Percentiles rank a stretch among this genome's conserved stretches.
These are phyloP conservation scores for Rostratula benghalensis DNA, from an alignment of 2,113 vertebrate genomes.

Conservation along the genomic window DNA sequence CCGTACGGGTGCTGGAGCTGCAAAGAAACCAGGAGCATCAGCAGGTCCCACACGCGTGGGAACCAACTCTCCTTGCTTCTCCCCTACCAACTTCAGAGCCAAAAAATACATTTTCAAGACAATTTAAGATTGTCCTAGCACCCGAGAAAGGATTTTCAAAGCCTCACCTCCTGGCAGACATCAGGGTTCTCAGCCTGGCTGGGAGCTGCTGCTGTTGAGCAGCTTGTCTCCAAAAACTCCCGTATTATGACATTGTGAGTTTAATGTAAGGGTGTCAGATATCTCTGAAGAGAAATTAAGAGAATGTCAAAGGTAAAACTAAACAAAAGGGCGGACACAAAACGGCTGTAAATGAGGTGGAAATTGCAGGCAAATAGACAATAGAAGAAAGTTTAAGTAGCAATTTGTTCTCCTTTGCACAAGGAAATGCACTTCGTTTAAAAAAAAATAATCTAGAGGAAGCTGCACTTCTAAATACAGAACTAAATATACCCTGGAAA, in stretches of 20 bases:
- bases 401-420: constrained; percentile 59
- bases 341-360: constrained; percentile 60
- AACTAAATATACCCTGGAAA: constrained; percentile 32
- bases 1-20: neutral
- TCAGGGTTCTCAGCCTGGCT: neutral
- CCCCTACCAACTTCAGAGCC: accelerated
- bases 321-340: constrained; percentile 54
- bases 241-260: constrained; percentile 3
- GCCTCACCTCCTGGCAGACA: neutral
- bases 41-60: accelerated
- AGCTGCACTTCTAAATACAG: constrained; percentile 9
- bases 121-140: neutral
- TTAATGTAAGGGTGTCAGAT: constrained; percentile 65
- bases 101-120: neutral
- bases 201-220: neutral
- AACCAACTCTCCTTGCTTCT: neutral
- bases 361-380: constrained; percentile 67
- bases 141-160: neutral
- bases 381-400: constrained; percentile 69
- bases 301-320: constrained; percentile 62
- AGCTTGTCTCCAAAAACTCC: neutral
- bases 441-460: neutral
- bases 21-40: neutral
- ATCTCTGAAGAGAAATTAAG: constrained; percentile 67
- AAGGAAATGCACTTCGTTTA: constrained; percentile 34